Percentiles rank a stretch among this genome's conserved stretches.
Conservation (phyloP, 2,113 vertebrate genomes). For the Aegypius monachus region DNA sequence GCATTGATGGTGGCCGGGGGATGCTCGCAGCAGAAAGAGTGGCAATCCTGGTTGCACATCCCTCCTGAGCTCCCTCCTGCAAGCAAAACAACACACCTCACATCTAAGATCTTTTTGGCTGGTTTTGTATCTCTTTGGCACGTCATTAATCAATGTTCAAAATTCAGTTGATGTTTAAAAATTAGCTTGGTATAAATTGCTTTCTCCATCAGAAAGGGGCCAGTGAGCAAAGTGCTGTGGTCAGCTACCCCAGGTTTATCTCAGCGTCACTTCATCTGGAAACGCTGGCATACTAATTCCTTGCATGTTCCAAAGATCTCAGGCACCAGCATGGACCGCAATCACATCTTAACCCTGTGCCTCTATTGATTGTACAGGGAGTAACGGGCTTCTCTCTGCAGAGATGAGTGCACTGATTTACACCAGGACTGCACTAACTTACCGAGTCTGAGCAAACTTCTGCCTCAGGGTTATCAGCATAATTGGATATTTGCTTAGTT, state of each 20-base stretch:
- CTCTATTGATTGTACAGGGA: background rate
- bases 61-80: background rate
- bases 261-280: background rate
- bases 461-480: background rate
- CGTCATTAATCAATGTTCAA: background rate
- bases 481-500: background rate
- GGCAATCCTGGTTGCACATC: background rate
- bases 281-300: background rate
- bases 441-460: background rate
- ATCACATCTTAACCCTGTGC: background rate
- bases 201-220: background rate
- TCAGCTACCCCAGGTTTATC: background rate
- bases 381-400: background rate
- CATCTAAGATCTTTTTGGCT: background rate
- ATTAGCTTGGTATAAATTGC: background rate
- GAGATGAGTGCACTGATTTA: background rate
- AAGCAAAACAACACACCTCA: background rate
- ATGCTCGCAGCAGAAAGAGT: background rate
- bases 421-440: background rate
- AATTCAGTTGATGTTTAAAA: background rate
- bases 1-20: background rate
- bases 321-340: background rate
- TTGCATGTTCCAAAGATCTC: background rate
- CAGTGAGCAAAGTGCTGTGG: background rate
- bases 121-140: background rate